These are phyloP conservation scores for Hippocampus guttulatus DNA, from an alignment of 2,113 vertebrate genomes.

Conservation along the genomic window DNA sequence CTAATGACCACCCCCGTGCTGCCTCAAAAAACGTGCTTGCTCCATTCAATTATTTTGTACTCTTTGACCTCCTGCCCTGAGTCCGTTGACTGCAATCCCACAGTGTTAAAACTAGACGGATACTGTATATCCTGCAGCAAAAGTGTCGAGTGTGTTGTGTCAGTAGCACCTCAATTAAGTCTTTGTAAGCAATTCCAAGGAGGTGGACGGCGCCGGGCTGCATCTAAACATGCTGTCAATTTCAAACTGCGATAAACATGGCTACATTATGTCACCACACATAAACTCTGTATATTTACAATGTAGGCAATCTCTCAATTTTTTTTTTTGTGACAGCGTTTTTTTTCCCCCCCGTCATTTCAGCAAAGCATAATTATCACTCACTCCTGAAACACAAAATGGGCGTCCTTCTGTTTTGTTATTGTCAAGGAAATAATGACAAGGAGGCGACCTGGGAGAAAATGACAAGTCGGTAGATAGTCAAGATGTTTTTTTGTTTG, in stretches of 20 bases:
- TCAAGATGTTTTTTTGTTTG: conserved; percentile 17
- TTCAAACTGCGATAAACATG: conserved; percentile 54
- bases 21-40: neutral
- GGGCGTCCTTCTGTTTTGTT: conserved; percentile 60
- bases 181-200: conserved; percentile 4
- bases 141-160: conserved; percentile 8
- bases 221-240: conserved; percentile 39
- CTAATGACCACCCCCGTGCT: neutral
- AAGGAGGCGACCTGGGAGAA: conserved; percentile 14
- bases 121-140: neutral
- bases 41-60: conserved; percentile 5
- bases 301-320: conserved; percentile 29
- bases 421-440: conserved; percentile 45
- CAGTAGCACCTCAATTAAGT: conserved; percentile 22
- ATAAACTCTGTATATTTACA: conserved; percentile 53
- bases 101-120: conserved; percentile 1
- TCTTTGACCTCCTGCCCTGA: neutral
- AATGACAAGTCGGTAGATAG: conserved; percentile 37
- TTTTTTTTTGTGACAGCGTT: conserved; percentile 29
- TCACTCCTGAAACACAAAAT: conserved; percentile 50
- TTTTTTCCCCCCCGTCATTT: conserved; percentile 21
- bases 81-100: neutral
- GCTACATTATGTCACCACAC: conserved; percentile 54
- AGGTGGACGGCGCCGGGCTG: conserved; percentile 3
- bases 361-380: conserved; percentile 69